Conservation (phyloP, 2,888 invertebrate genomes). For the Cheilosia variabilis region DNA sequence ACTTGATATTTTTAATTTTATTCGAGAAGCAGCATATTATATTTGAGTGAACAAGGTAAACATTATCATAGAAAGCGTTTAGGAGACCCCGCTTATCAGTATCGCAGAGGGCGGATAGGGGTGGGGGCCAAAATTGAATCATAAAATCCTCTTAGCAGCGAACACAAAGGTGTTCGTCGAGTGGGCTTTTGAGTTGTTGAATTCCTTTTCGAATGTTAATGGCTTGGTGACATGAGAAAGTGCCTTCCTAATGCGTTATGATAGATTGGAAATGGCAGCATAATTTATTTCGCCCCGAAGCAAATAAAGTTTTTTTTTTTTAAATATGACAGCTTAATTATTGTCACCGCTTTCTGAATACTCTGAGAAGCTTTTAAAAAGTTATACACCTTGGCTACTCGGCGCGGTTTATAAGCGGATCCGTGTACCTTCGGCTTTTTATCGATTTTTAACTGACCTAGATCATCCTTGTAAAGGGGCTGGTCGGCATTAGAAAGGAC, state of each 20-base stretch:
- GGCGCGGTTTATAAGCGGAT: no score
- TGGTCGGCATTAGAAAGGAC: no score
- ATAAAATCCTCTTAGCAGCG: constrained; percentile 14
- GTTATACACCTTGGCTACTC: no score
- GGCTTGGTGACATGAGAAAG: constrained; percentile 26
- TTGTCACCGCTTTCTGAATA: no score
- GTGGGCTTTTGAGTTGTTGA: constrained; percentile 22
- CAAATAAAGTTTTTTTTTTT: no score
- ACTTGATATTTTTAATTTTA: constrained; percentile 36
- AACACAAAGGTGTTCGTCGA: constrained; percentile 1
- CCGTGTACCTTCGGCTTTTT: no score
- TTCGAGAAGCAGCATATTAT: constrained; percentile 12
- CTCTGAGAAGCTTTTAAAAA: no score
- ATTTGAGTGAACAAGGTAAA: constrained; percentile 34
- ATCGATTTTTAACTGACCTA: no score
- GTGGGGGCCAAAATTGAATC: constrained; percentile 1
- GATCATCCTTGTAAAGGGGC: no score
- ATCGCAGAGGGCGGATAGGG: neutral
- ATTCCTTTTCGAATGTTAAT: constrained; percentile 22
- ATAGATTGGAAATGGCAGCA: neutral
- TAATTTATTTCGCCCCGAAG: no score
- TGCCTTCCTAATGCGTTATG: constrained; percentile 10
- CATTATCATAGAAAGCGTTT: constrained; percentile 20
- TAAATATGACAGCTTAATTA: no score
- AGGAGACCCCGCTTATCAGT: constrained; percentile 2